Base-by-base conservation (phyloP, 2,797 vertebrate species). In the Alca torda region DNA sequence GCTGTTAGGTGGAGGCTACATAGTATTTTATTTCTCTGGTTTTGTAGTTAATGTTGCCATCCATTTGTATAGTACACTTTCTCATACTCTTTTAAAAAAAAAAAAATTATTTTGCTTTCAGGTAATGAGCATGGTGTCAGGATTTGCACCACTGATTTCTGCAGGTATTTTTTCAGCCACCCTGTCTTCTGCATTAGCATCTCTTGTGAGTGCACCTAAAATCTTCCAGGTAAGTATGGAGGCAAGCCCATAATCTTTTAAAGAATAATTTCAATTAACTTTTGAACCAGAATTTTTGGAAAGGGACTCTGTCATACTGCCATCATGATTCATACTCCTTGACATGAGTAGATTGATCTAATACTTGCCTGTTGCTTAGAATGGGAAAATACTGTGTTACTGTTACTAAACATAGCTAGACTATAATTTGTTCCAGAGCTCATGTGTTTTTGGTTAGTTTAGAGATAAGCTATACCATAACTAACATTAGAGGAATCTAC, bases 151-250 rank as follows among this genome's bases (percentile, higher is more conserved):
- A 5, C 97, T 99, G 86, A 99, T 99, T 97, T 98, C 99, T 64
- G 99, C 99, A 63, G 99, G 99, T 24, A 99, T 99, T 96, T 99
- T 99, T 97, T 99, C 99, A 57, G 99, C 99, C 41, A 99, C 99
- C 2, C 98, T 99, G 43, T 99, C 99, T 61, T 99, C 99, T 33
- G 99, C 99, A n/a, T 97, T 99, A 96, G 99, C 99, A 45, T 99
- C 99, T 46, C 98, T 99, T 77, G 99, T 99, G 97, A 99, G 99
- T 59, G 99, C 99, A 16, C 99, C 99, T 8, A 99, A 99, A 98
- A 99, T 99, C 87, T 99, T 99, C 94, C 99, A 99, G 98, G 99
- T 99, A 96, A 97, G 97, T 79, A 69, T 24, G 28, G n/a, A 43
- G 80, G 37, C 10, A 70, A 82, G 77, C 11, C 0, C 1, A 1